A percentile compares a stretch with the other conserved stretches of the same genome.
These are phyloP conservation scores for Antheraea assamensis DNA, from an alignment of 2,888 invertebrate genomes.

Conservation along the genomic window DNA sequence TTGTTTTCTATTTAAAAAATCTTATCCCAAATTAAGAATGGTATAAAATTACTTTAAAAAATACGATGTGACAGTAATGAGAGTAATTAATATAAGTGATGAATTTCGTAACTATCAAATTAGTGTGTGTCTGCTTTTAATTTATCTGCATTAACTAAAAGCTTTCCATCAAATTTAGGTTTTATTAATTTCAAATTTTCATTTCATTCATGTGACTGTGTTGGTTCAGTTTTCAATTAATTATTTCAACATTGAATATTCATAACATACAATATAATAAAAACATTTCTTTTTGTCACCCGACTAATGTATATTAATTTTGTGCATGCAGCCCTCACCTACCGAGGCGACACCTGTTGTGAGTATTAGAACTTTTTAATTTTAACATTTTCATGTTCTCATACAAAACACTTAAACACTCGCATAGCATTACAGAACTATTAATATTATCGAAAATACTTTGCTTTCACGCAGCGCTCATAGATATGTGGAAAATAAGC, in stretches of 20 bases:
- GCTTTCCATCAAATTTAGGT: background rate
- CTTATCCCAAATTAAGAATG: too few species aligned
- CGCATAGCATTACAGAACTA: constrained; percentile 4
- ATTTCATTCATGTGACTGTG: background rate
- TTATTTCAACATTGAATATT: background rate
- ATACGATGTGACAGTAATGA: too few species aligned
- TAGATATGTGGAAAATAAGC: constrained; percentile 74
- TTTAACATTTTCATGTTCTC: constrained; percentile 10
- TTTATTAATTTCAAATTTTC: background rate
- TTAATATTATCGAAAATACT: constrained; percentile 19
- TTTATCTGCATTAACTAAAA: background rate
- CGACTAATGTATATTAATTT: constrained; percentile 60
- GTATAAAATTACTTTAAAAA: too few species aligned
- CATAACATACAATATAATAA: constrained; percentile 13
- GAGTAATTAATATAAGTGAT: background rate
- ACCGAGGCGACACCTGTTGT: constrained; percentile 78
- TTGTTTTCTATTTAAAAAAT: too few species aligned
- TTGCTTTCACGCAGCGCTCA: constrained; percentile 72
- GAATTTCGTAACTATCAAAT: background rate
- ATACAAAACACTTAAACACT: constrained; percentile 19
- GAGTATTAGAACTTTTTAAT: constrained; percentile 49
- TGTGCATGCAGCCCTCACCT: constrained; percentile 81
- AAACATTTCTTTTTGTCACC: constrained; percentile 31
- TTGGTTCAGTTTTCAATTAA: background rate
- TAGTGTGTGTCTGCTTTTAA: background rate